Evolutionary conservation across 2,888 invertebrate genomes (phyloP), one percentile per base, ranked within the genome.

Genomic region (Dilophus febrilis): DNA sequence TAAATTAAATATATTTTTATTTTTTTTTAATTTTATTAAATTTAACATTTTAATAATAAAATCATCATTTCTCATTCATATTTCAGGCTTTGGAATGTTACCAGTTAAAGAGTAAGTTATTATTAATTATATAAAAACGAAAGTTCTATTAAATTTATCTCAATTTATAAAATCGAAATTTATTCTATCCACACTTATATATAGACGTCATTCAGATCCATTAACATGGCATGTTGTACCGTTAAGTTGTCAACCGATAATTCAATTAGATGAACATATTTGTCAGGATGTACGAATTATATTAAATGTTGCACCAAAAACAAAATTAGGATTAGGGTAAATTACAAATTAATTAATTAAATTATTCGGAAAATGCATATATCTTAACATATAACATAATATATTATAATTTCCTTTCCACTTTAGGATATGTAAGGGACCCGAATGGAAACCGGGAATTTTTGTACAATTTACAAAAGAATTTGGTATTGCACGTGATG

Each of bases 81-180:
- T 76, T 78, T 47, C 73, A 86, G 86, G 84, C 68, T 85, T 90
- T 49, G 91, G 90, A 49, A 88, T 91, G 85, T 71, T 92, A 55
- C 91, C 91, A 43, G 77, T 87, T 28, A 87, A 86, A 75, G 87
- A 88, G 88, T 88, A 70, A 84, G 88, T 81, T 57, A 40, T 22
- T 6, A n/a, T 26, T 35, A n/a, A 26, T 7, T 8, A n/a, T n/a
- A 27, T 26, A 17, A 37, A 30, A 7, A 30, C 14, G 6, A 14
- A 14, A 37, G 13, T 8, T 28, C 12, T 18, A 16, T 27, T 35
- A 14, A 19, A 14, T 30, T 6, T n/a, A 7, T 35, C 3, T 6
- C 12, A 35, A 13, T 22, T 13, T 13, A 22, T 35, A 35, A 2
- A 13, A 35, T 18, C 33, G 3, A 10, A 31, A 22, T 18, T 4